These are phyloP conservation scores for Cylindroiulus punctatus DNA, from an alignment of 2,888 invertebrate genomes.

Conservation along the genomic window DNA sequence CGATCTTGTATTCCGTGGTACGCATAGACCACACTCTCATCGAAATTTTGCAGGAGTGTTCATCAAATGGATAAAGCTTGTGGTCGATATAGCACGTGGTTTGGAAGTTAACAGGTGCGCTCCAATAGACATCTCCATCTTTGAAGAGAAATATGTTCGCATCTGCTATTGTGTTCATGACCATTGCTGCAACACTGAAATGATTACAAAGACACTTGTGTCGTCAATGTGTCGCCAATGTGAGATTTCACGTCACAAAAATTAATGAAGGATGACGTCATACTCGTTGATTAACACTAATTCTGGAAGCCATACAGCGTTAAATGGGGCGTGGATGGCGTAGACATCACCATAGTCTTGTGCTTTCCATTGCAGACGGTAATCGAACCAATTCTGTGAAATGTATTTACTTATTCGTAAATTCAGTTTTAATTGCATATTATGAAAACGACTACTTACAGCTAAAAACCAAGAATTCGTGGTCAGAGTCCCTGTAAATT, in stretches of 20 bases:
- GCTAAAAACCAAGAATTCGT: conserved; percentile 16
- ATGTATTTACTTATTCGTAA: not conserved
- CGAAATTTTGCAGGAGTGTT: conserved; percentile 49
- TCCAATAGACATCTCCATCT: conserved; percentile 3
- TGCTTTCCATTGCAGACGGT: not conserved
- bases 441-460: not conserved
- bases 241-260: not conserved
- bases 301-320: conserved; percentile 17
- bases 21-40: conserved; percentile 40
- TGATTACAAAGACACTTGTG: not conserved
- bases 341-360: not conserved
- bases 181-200: not conserved
- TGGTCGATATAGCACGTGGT: conserved; percentile 53
- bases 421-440: not conserved
- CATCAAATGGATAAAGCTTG: conserved; percentile 54
- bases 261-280: not conserved
- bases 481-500: not conserved
- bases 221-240: not conserved
- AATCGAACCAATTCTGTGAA: conserved; percentile 34
- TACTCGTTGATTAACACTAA: conserved; percentile 40
- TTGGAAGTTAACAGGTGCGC: conserved; percentile 15
- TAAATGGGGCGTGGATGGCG: not conserved
- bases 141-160: not conserved
- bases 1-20: not conserved
- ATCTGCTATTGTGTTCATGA: not conserved